These are phyloP conservation scores for Rhinichthys osculus DNA, from an alignment of 2,797 vertebrate species.

Conservation along the genomic window DNA sequence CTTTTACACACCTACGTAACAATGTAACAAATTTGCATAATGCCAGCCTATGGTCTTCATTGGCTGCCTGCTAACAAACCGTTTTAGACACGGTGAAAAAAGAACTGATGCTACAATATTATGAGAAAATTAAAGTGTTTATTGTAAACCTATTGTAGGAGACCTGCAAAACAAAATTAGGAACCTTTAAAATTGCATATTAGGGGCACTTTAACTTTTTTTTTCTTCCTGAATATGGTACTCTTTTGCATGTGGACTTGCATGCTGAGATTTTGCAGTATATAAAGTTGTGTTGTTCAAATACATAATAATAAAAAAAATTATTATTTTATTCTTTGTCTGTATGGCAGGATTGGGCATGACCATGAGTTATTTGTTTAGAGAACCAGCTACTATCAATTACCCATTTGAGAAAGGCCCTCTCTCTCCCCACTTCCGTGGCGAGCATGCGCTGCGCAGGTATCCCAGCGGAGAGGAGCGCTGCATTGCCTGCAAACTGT, in stretches of 20 bases:
- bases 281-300: neutral
- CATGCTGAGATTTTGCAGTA: neutral
- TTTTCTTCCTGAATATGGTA: too few species aligned
- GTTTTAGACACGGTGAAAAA: neutral
- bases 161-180: neutral
- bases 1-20: too few species aligned
- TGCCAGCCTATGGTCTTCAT: neutral
- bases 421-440: constrained; percentile 89
- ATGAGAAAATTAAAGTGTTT: neutral
- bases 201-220: neutral
- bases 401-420: constrained; percentile 96
- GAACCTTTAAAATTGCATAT: neutral
- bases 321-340: neutral
- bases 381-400: constrained; percentile 94
- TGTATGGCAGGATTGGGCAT: constrained; percentile 82
- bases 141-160: neutral
- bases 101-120: neutral
- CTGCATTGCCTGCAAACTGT: constrained; percentile 95
- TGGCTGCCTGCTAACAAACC: neutral
- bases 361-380: constrained; percentile 91
- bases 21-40: too few species aligned
- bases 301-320: neutral
- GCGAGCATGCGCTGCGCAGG: constrained; percentile 89
- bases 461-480: constrained; percentile 92
- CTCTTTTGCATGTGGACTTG: neutral